Evolutionary conservation across 2,113 vertebrate genomes (phyloP), one percentile per base, ranked within the genome.

Genomic region (Psilopsiagon aymara): DNA sequence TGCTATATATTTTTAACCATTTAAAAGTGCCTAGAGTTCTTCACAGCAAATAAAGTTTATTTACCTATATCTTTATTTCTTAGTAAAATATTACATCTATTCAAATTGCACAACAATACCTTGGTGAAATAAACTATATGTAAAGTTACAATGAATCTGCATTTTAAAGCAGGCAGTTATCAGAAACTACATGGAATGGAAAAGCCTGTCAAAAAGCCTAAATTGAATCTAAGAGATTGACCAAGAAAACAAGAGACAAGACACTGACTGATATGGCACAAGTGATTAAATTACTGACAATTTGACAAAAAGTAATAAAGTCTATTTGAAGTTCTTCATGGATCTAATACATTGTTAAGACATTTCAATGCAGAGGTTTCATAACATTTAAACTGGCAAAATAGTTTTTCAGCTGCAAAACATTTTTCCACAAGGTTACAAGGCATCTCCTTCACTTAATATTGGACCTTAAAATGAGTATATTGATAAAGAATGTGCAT

Each of bases 11-110:
- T 70, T 77, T 96, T 83, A 91, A 91, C 86, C 82, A 90, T 95
- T 95, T 78, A 96, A 98, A 98, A 97, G 97, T 90, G 90, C 91
- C 95, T 92, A 95, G 78, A 97, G 51, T 87, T 96, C 94, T 94
- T 96, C 97, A 97, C 95, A 96, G 94, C 92, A 97, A 97, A 88
- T 86, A 91, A 95, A 94, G 51, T 94, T 96, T 96, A 95, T 95
- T 95, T 59, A 97, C 67, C 90, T 86, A 39, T 83, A 83, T 92
- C 53, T 92, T 88, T 93, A 86, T 95, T 93, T 89, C 90, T 94
- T 94, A 96, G 95, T 94, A 95, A 97, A 97, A 96, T 95, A 97
- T 90, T 95, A 94, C 64, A 75, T 94, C 90, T 92, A 88, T 82
- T 94, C 64, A 53, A 90, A 95, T 75, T 89, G 88, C 74, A 94